Conservation (phyloP, 1,140 invertebrate species). For the Leucophenga varia region DNA sequence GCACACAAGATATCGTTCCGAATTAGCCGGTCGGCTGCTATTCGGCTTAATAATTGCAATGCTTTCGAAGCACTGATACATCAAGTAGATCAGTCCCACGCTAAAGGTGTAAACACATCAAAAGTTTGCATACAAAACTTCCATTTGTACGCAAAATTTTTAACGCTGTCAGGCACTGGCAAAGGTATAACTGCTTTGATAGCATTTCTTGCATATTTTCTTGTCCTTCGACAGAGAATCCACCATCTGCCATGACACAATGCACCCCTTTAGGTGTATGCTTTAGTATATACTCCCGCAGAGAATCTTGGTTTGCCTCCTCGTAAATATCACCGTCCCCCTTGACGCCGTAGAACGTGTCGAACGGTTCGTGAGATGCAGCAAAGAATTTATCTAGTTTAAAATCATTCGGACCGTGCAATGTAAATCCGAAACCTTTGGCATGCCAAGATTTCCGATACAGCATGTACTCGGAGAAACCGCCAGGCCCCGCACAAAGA, state of each 20-base stretch:
- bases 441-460: slow-evolving; percentile 82
- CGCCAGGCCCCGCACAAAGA: slow-evolving; percentile 92
- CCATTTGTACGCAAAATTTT: slow-evolving; percentile 79
- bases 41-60: slow-evolving; percentile 93
- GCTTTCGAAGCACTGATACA: slow-evolving; percentile 86
- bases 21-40: slow-evolving; percentile 94
- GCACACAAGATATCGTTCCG: slow-evolving; percentile 95
- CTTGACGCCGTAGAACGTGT: slow-evolving; percentile 84
- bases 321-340: slow-evolving; percentile 89
- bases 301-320: slow-evolving; percentile 77
- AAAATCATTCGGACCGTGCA: slow-evolving; percentile 88
- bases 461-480: slow-evolving; percentile 95
- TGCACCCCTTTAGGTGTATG: slow-evolving; percentile 84
- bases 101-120: slow-evolving; percentile 95
- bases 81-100: slow-evolving; percentile 89
- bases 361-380: slow-evolving; percentile 87
- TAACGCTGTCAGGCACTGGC: slow-evolving; percentile 89
- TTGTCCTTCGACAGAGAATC: slow-evolving; percentile 93
- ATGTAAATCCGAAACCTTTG: slow-evolving; percentile 95
- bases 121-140: slow-evolving; percentile 98
- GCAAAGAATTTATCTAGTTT: slow-evolving; percentile 88
- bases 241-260: slow-evolving; percentile 98
- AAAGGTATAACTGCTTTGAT: slow-evolving; percentile 91
- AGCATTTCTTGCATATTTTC: slow-evolving; percentile 97
- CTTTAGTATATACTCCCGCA: slow-evolving; percentile 73